phyloP scores from a whole-genome alignment of 2,888 invertebrate genomes.

The Macrophya annulata region DNA sequence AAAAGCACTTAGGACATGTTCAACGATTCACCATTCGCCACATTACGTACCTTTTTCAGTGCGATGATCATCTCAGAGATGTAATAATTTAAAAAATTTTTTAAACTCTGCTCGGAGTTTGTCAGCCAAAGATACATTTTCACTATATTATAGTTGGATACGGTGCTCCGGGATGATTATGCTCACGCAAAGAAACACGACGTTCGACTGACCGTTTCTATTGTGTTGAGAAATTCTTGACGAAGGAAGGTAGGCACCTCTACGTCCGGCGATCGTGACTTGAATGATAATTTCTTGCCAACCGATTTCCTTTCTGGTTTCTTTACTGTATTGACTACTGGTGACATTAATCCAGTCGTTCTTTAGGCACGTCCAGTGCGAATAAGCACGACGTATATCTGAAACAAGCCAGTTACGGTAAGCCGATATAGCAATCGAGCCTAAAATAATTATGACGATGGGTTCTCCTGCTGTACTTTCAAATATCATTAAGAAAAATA shows the following conservation, averaged over 20 bases:
- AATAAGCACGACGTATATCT: not conserved
- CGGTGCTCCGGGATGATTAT: not conserved
- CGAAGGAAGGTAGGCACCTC: conserved; percentile 75
- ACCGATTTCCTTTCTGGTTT: conserved; percentile 72
- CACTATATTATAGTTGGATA: not conserved
- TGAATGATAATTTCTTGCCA: conserved; percentile 73
- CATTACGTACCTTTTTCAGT: not conserved
- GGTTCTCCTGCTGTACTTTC: not conserved
- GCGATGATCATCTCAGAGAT: not conserved
- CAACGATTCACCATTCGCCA: not conserved
- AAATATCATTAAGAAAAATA: not conserved
- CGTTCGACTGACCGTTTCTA: conserved; percentile 72
- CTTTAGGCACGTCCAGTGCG: conserved; percentile 36
- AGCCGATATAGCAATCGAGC: not conserved
- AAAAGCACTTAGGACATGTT: not conserved
- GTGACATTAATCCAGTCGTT: conserved; percentile 43
- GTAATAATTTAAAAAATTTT: too few species aligned
- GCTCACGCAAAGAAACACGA: conserved; percentile 68
- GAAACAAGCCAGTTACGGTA: conserved; percentile 22
- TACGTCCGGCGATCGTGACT: conserved; percentile 75
- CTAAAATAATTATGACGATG: not conserved
- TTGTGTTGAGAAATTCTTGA: conserved; percentile 76
- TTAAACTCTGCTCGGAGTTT: not conserved
- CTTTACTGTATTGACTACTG: not conserved
- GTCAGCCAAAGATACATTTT: not conserved